Evolutionary conservation across 2,888 invertebrate species (phyloP).

Genomic region (Choristoneura rosaceana): DNA sequence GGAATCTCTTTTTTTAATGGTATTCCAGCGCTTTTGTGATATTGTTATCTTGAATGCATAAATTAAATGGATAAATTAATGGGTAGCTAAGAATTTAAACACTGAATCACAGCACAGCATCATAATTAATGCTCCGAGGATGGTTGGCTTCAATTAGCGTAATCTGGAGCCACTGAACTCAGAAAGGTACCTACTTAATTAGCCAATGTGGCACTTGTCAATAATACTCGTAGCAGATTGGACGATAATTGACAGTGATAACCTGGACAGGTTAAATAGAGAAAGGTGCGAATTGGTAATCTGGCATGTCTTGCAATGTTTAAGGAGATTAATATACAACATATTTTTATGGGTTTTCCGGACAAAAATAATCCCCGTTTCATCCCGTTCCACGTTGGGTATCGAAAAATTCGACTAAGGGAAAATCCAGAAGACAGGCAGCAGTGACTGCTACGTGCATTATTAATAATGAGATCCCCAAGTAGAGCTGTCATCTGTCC

Average conservation of each 20-base stretch:
- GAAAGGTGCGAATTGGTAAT: background rate
- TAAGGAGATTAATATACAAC: too few relatives aligned
- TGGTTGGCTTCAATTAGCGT: background rate
- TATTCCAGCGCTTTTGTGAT: conserved; percentile 1
- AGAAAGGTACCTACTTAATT: background rate
- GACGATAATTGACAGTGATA: background rate
- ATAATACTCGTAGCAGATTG: background rate
- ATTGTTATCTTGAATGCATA: background rate
- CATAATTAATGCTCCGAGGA: background rate
- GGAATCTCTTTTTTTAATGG: conserved; percentile 3
- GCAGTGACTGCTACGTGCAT: too few relatives aligned
- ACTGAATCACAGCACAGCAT: background rate
- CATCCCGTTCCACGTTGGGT: too few relatives aligned
- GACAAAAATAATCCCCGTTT: too few relatives aligned
- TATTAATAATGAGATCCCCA: too few relatives aligned
- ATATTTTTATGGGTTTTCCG: too few relatives aligned
- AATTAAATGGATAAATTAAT: background rate
- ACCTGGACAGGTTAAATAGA: background rate
- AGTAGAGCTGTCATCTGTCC: too few relatives aligned
- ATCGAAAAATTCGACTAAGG: too few relatives aligned
- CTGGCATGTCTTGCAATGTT: background rate
- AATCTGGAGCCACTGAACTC: background rate
- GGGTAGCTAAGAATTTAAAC: background rate
- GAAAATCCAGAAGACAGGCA: too few relatives aligned
- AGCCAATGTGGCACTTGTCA: background rate